Percentiles rank a stretch among this genome's conserved stretches.
Evolutionary conservation across 2,113 vertebrate genomes (phyloP).

Genomic region (Corvus hawaiiensis): DNA sequence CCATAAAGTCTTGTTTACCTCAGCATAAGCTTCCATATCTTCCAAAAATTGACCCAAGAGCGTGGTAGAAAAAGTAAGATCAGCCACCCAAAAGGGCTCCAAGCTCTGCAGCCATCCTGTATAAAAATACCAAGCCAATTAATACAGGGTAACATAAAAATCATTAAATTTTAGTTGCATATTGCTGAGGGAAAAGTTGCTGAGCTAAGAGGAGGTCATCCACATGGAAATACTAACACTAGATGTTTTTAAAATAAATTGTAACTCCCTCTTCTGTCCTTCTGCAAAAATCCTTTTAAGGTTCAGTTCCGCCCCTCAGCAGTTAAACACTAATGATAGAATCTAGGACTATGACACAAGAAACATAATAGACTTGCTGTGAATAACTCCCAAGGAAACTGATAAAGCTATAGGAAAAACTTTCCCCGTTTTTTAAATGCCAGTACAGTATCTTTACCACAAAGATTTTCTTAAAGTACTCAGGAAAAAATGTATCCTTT

Average conservation of each 20-base stretch:
- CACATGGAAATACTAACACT: not conserved
- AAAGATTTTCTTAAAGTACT: not conserved
- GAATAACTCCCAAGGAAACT: not conserved
- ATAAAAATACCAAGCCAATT: not conserved
- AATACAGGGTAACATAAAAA: not conserved
- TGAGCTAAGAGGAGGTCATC: not conserved
- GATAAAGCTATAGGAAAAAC: not conserved
- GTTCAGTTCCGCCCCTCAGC: not conserved
- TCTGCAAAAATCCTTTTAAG: not conserved
- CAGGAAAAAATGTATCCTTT: not conserved
- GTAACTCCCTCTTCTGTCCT: not conserved
- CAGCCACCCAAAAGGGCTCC: slow-evolving; percentile 98
- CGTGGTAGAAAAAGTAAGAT: slow-evolving; percentile 96
- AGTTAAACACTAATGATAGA: not conserved
- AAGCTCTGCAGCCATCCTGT: slow-evolving; percentile 96
- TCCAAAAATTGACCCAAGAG: slow-evolving; percentile 96
- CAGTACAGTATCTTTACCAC: not conserved
- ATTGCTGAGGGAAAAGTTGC: not conserved
- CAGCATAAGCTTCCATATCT: slow-evolving; percentile 98
- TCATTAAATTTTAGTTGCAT: not conserved
- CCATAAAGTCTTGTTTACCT: slow-evolving; percentile 71
- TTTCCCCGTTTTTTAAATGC: not conserved
- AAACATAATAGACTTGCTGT: not conserved
- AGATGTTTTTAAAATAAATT: not conserved
- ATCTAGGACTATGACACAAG: not conserved